Conservation (phyloP, 2,797 vertebrate genomes). For the Heliangelus exortis region DNA sequence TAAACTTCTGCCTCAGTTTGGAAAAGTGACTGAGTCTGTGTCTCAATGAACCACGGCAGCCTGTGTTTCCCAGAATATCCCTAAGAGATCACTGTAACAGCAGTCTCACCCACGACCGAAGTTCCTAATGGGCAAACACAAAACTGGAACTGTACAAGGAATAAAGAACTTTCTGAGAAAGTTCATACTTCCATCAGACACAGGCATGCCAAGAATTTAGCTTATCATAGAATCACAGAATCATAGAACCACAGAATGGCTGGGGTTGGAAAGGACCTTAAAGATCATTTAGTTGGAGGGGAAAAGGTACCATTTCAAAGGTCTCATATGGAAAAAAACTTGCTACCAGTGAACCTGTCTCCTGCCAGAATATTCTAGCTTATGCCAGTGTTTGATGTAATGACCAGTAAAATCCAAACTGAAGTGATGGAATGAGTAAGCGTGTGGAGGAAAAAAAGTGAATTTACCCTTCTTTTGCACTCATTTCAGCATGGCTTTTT, state of each 20-base stretch:
- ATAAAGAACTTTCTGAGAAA: background rate
- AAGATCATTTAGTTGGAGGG: background rate
- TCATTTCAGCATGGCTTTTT: background rate
- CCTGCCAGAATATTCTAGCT: background rate
- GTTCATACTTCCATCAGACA: background rate
- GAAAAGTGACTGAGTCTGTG: too few species aligned
- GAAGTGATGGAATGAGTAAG: background rate
- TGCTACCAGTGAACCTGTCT: background rate
- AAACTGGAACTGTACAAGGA: background rate
- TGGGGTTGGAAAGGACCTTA: too few species aligned
- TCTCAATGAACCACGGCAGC: background rate
- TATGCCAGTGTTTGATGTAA: background rate
- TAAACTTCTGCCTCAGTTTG: too few species aligned
- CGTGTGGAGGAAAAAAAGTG: background rate
- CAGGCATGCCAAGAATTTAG: background rate
- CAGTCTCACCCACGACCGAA: background rate
- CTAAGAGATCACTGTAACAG: background rate
- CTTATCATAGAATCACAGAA: background rate
- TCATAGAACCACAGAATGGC: too few species aligned
- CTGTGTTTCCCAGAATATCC: background rate
- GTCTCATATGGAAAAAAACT: background rate
- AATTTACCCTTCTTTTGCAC: background rate
- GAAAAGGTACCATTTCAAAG: background rate
- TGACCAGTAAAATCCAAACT: background rate
- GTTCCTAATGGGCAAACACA: background rate